These are phyloP conservation scores for Ashinkailepas kermadecensis DNA, from an alignment of 2,888 invertebrate species.

Conservation along the genomic window DNA sequence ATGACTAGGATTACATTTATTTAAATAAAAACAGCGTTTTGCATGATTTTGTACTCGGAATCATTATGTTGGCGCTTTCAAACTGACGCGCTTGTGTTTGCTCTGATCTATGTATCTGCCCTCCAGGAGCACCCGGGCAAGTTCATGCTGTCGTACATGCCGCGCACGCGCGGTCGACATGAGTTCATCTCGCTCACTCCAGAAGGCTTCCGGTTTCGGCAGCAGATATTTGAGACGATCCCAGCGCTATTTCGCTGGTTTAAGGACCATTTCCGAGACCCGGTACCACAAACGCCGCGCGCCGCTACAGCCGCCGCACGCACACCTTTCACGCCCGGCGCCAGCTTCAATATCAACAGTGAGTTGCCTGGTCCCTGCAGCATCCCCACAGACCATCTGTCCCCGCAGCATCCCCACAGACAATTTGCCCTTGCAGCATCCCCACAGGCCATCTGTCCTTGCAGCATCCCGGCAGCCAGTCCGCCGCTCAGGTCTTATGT, in stretches of 20 bases:
- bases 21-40: no score
- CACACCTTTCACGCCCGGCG: constrained; percentile 40
- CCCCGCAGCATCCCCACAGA: no score
- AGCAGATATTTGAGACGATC: constrained; percentile 76
- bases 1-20: no score
- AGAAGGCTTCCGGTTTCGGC: constrained; percentile 85
- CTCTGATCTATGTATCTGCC: neutral
- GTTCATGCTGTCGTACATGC: constrained; percentile 88
- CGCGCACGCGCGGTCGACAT: constrained; percentile 72
- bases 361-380: neutral
- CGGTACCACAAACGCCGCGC: constrained; percentile 63
- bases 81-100: no score
- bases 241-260: constrained; percentile 85
- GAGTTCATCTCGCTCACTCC: constrained; percentile 87
- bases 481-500: no score
- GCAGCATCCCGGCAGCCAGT: no score
- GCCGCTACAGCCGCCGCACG: constrained; percentile 59
- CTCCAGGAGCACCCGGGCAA: constrained; percentile 67
- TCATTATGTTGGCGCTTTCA: no score
- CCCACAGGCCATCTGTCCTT: no score
- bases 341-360: constrained; percentile 23
- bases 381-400: no score
- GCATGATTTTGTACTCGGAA: no score
- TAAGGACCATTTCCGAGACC: constrained; percentile 94
- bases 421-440: no score